Base-by-base conservation (phyloP, 2,797 vertebrate species). In the Helarctos malayanus region DNA sequence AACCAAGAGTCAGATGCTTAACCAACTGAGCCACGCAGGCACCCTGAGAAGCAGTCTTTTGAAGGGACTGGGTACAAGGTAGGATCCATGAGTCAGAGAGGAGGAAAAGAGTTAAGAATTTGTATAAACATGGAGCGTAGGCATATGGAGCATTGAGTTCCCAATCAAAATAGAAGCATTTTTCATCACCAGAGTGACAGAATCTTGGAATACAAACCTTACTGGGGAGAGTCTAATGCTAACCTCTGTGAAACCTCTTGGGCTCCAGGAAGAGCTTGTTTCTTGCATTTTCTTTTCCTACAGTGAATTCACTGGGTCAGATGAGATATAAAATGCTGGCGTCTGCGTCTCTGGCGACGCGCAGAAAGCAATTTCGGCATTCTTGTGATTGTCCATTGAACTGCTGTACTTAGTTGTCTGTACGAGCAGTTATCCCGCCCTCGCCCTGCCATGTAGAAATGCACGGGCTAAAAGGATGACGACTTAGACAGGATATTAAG, bases 401-500 rank as follows among this genome's bases (percentile, higher is more conserved):
- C 8, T 19, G 29, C 18, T 69, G 13, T 47, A 65, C 14, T 61
- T 88, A 21, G 35, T 15, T 78, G 23, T 54, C 79, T 61, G 13
- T 56, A 45, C 7, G 59, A 92, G 56, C 59, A 75, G 61, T 41
- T 75, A 35, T 14, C 18, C 45, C 0, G 1, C 76, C 45, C 49
- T 68, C 1, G 0, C 6, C 16, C 61, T 69, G 81, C 23, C 25
- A 8, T 88, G 86, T 54, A 94, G 78, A 94, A 79, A 92, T 86
- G 69, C 78, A 94, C 2, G 71, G 68, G 56, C 68, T 91, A 25
- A 86, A 88, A 91, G 10, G 56, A 80, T n/a, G 87, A 95, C 49
- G 81, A 91, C 21, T 41, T 27, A 92, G 81, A n/a, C 13, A 88
- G 84, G 82, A 89, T 82, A 89, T 65, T 91, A 93, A 89, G 73